Percentiles rank a stretch among this genome's conserved stretches.
phyloP scores from a whole-genome alignment of 2,888 invertebrate genomes.

The Lepetodrilus schrolli region DNA sequence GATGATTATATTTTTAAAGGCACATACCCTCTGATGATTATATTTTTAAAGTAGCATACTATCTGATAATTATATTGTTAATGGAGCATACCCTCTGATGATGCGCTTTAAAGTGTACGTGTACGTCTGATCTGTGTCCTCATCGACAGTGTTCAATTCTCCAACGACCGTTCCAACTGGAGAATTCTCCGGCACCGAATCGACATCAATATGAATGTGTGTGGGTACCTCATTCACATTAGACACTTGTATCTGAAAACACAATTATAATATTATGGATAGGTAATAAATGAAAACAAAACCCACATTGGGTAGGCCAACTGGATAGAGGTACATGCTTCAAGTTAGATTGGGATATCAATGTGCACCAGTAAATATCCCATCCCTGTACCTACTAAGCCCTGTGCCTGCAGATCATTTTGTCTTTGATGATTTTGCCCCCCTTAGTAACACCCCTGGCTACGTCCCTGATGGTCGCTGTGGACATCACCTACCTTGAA shows the following conservation, averaged over 20 bases:
- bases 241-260: constrained; percentile 45
- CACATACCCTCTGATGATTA: not conserved
- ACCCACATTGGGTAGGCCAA: no score
- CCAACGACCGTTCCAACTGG: constrained; percentile 46
- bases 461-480: not conserved
- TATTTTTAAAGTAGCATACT: not conserved
- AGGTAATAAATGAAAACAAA: no score
- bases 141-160: constrained; percentile 50
- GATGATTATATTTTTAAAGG: not conserved
- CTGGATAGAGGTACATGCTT: no score
- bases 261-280: no score
- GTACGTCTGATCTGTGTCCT: constrained; percentile 52
- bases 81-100: constrained; percentile 42
- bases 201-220: constrained; percentile 48
- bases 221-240: constrained; percentile 56
- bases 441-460: no score
- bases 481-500: constrained; percentile 30
- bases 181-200: constrained; percentile 49
- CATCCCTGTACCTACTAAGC: no score
- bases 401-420: no score
- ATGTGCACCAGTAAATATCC: no score
- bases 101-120: constrained; percentile 47
- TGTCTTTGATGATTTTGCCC: no score
- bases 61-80: not conserved
- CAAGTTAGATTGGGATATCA: no score